Percentiles rank a stretch among this genome's conserved stretches.
Conservation (phyloP, 2,888 invertebrate species). For the Molorchus minor region DNA sequence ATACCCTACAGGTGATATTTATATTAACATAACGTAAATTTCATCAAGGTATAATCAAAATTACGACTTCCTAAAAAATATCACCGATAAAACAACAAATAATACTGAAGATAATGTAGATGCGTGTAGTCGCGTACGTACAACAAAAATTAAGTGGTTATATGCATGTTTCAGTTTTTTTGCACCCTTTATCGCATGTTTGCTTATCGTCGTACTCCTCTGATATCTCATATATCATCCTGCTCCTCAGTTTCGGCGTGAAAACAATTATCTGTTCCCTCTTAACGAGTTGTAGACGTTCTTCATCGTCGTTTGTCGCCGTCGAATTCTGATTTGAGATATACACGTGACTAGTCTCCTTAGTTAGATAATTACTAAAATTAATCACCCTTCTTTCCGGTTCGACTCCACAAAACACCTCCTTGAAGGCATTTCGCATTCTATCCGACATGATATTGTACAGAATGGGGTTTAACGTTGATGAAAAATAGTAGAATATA, state of each 20-base stretch:
- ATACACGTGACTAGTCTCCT: slow-evolving; percentile 25
- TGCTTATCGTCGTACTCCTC: slow-evolving; percentile 2
- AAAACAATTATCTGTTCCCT: slow-evolving; percentile 23
- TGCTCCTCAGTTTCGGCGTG: slow-evolving; percentile 9
- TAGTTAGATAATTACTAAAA: slow-evolving; percentile 18
- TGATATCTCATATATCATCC: slow-evolving; percentile 22
- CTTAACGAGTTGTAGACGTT: slow-evolving; percentile 22
- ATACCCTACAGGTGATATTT: too few relatives aligned
- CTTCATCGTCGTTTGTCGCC: slow-evolving; percentile 18
- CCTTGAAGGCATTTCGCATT: slow-evolving; percentile 81
- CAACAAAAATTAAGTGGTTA: not conserved
- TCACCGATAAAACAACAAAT: slow-evolving; percentile 10
- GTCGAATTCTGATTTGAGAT: slow-evolving; percentile 17
- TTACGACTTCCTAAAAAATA: too few relatives aligned
- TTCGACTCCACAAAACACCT: slow-evolving; percentile 73
- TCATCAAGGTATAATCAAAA: too few relatives aligned
- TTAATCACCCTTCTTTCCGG: slow-evolving; percentile 55
- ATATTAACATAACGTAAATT: too few relatives aligned
- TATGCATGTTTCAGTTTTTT: slow-evolving; percentile 25
- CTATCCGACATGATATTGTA: slow-evolving; percentile 83
- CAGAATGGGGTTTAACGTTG: slow-evolving; percentile 84
- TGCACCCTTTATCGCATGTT: not conserved
- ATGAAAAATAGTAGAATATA: slow-evolving; percentile 81
- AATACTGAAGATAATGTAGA: too few relatives aligned
- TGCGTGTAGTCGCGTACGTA: not conserved